phyloP scores from a whole-genome alignment of 2,797 vertebrate genomes.

The Platalea minor region DNA sequence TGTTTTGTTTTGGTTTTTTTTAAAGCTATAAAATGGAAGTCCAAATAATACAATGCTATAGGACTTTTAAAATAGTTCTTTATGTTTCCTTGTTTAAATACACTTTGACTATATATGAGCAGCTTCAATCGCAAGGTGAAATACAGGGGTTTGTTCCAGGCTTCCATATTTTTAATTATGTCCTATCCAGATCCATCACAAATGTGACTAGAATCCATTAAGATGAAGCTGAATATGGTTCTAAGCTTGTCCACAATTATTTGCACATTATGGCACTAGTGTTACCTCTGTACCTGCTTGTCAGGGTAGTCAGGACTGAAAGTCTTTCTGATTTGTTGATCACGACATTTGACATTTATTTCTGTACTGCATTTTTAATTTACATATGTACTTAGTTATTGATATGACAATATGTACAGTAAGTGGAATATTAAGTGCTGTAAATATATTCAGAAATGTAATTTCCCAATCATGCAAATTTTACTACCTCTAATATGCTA shows the following conservation, averaged over 20 bases:
- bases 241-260: neutral
- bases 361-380: neutral
- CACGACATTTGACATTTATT: neutral
- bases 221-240: neutral
- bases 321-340: neutral
- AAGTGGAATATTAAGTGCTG: neutral
- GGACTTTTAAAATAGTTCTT: neutral
- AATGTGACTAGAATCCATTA: neutral
- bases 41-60: neutral
- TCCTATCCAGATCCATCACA: neutral
- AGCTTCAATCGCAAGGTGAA: neutral
- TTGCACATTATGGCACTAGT: fast-evolving
- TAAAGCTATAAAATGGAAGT: neutral
- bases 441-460: neutral
- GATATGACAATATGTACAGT: neutral
- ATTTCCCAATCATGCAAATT: neutral
- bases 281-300: neutral
- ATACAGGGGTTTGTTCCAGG: neutral
- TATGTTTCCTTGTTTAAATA: neutral
- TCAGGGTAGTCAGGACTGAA: neutral
- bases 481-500: neutral
- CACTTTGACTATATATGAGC: neutral
- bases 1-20: neutral
- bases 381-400: neutral
- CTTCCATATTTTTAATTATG: neutral